Evolutionary conservation across 2,113 vertebrate species (phyloP).

Genomic region (Buteo buteo): DNA sequence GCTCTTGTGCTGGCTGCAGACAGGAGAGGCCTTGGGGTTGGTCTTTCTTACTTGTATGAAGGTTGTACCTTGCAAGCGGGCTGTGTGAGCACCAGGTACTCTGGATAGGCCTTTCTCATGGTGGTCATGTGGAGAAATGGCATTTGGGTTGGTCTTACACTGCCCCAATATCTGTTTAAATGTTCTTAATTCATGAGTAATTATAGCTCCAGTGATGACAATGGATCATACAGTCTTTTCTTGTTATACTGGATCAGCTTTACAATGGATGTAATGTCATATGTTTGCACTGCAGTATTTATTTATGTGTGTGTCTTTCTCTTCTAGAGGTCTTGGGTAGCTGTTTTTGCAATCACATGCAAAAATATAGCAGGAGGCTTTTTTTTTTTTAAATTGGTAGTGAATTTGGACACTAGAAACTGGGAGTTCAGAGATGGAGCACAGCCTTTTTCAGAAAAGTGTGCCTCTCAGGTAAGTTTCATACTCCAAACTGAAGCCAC

Average conservation of each 20-base stretch:
- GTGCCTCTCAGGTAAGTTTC: not conserved
- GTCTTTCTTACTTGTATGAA: not conserved
- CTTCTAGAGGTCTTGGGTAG: not conserved
- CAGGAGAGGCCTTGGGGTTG: not conserved
- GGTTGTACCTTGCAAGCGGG: not conserved
- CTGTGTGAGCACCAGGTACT: accelerated
- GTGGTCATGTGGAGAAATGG: not conserved
- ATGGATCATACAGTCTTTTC: not conserved
- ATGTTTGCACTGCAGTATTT: not conserved
- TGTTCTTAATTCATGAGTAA: not conserved
- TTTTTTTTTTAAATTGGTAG: not conserved
- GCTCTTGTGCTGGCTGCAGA: not conserved
- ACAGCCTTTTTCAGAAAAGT: not conserved
- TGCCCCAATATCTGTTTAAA: not conserved
- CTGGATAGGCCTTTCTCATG: not conserved
- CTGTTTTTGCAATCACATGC: not conserved
- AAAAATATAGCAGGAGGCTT: not conserved
- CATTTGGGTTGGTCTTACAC: not conserved
- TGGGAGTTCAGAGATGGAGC: not conserved
- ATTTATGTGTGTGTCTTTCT: not conserved
- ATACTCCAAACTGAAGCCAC: not conserved
- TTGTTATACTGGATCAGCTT: not conserved
- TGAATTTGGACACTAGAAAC: not conserved
- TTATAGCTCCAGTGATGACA: not conserved
- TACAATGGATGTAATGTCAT: not conserved